phyloP scores from a whole-genome alignment of 2,797 vertebrate genomes.

The Tenualosa ilisha region DNA sequence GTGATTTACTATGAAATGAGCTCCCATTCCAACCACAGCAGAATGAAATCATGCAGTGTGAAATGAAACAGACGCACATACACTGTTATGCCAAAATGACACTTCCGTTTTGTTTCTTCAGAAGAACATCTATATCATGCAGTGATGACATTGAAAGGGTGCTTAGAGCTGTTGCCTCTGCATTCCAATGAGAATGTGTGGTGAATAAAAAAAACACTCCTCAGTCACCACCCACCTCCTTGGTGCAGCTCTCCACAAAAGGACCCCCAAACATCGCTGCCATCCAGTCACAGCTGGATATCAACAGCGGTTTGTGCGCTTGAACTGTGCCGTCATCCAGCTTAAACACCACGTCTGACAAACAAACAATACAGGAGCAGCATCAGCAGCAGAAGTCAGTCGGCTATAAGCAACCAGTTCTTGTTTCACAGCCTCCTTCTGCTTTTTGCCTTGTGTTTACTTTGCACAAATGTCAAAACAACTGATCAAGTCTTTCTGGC shows the following conservation, averaged over 20 bases:
- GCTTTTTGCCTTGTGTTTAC: neutral
- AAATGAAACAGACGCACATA: neutral
- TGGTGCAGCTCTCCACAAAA: constrained; percentile 69
- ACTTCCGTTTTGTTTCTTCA: neutral
- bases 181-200: neutral
- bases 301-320: constrained; percentile 72
- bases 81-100: neutral
- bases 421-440: constrained; percentile 7
- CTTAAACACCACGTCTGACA: constrained; percentile 69
- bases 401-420: neutral
- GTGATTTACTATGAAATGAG: constrained; percentile 11
- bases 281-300: constrained; percentile 76
- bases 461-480: neutral
- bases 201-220: neutral
- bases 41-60: neutral
- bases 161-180: neutral
- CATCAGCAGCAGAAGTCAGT: neutral
- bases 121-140: neutral
- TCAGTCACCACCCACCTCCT: constrained; percentile 56
- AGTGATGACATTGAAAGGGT: neutral
- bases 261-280: constrained; percentile 74
- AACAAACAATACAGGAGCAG: constrained; percentile 9
- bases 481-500: neutral
- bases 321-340: constrained; percentile 66
- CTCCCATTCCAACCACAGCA: neutral